Conservation (phyloP, 2,888 invertebrate genomes). For the Ochlodes sylvanus region DNA sequence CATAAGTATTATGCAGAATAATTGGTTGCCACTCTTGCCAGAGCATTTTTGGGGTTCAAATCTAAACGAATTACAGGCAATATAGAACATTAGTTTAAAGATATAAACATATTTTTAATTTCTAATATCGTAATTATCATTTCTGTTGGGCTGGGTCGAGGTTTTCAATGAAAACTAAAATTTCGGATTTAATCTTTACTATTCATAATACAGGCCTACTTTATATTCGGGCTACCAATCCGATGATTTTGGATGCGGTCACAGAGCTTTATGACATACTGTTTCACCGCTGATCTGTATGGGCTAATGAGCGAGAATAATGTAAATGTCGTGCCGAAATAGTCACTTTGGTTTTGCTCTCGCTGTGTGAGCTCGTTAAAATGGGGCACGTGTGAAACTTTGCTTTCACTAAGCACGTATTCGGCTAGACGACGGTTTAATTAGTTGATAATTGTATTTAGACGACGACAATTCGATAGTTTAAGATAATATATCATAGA, state of each 20-base stretch:
- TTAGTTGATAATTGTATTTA: conserved; percentile 58
- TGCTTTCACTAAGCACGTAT: conserved; percentile 73
- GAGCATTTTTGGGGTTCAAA: no score
- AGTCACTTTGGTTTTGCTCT: conserved; percentile 53
- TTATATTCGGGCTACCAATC: background rate
- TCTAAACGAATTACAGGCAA: no score
- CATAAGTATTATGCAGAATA: no score
- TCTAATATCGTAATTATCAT: no score
- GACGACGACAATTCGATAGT: conserved; percentile 28
- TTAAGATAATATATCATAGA: conserved; percentile 8
- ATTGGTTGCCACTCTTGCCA: no score
- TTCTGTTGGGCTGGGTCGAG: no score
- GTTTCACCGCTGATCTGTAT: conserved; percentile 9
- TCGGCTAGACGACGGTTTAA: conserved; percentile 65
- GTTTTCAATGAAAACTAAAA: no score
- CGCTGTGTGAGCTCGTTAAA: conserved; percentile 47
- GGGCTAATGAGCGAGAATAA: conserved; percentile 53
- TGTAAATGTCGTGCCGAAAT: conserved; percentile 57
- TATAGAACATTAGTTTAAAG: no score
- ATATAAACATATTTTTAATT: no score
- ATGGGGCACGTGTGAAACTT: conserved; percentile 69
- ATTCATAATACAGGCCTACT: no score
- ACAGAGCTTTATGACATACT: background rate
- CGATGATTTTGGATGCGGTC: conserved; percentile 20
- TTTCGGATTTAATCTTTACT: no score